Percentiles rank a stretch among this genome's conserved stretches.
phyloP scores from a whole-genome alignment of 2,113 vertebrate genomes.

The Poeciliopsis retropinna region DNA sequence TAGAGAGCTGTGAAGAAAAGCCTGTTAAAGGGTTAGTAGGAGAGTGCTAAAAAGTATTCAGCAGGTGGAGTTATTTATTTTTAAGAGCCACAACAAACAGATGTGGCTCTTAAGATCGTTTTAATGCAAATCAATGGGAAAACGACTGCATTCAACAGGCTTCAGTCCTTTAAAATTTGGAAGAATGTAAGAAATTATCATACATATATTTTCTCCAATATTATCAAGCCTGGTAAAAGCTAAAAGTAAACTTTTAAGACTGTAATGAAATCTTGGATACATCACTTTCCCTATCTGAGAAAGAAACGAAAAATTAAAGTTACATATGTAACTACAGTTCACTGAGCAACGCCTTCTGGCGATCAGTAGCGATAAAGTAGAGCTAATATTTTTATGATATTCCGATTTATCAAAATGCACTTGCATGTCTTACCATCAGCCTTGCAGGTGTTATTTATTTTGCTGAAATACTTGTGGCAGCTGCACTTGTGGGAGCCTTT shows the following conservation, averaged over 20 bases:
- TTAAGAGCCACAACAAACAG: too few species aligned
- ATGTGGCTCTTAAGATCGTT: too few species aligned
- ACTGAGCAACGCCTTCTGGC: too few species aligned
- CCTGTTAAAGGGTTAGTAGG: too few species aligned
- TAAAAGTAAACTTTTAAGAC: background rate
- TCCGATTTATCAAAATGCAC: background rate
- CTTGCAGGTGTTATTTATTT: slow-evolving; percentile 92
- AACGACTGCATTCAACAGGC: too few species aligned
- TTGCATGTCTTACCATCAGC: slow-evolving; percentile 83
- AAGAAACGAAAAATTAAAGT: background rate
- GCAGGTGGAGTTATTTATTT: too few species aligned
- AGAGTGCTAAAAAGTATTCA: too few species aligned
- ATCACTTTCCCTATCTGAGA: background rate
- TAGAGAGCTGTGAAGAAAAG: background rate
- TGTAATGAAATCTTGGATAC: background rate
- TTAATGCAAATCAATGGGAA: too few species aligned
- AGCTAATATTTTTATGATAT: background rate
- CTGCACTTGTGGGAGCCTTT: slow-evolving; percentile 93
- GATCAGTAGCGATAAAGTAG: too few species aligned
- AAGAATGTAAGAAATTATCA: too few species aligned
- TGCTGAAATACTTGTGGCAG: slow-evolving; percentile 92
- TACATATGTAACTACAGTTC: too few species aligned
- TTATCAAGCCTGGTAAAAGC: background rate
- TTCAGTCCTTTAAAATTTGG: too few species aligned
- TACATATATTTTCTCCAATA: background rate